These are phyloP conservation scores for Rhipidura dahli DNA, from an alignment of 2,113 vertebrate species.

Conservation along the genomic window DNA sequence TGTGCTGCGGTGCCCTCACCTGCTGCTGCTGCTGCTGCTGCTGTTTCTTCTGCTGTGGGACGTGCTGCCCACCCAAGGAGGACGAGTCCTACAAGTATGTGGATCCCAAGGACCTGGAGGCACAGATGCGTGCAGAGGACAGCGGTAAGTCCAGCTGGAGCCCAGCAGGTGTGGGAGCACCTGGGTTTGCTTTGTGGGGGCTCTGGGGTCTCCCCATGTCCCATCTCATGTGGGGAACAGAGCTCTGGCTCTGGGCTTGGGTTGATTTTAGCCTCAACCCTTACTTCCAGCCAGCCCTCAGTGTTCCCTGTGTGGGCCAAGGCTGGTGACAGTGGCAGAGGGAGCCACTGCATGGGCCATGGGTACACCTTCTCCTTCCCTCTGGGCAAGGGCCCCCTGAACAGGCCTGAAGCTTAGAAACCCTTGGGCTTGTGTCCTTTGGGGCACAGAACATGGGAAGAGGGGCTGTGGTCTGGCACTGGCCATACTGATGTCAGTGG, in stretches of 20 bases:
- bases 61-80: constrained; percentile 80
- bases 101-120: constrained; percentile 81
- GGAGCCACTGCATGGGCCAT: fast-evolving
- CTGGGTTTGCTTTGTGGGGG: neutral
- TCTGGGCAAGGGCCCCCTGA: neutral
- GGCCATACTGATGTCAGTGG: neutral
- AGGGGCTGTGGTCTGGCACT: too few relatives aligned
- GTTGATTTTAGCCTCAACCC: neutral
- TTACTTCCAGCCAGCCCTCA: fast-evolving
- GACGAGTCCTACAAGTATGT: constrained; percentile 80
- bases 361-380: neutral
- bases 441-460: fast-evolving
- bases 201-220: fast-evolving
- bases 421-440: fast-evolving
- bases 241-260: neutral
- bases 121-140: constrained; percentile 81
- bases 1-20: constrained; percentile 80
- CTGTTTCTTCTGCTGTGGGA: constrained; percentile 90
- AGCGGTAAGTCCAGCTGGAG: constrained; percentile 44
- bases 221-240: fast-evolving
- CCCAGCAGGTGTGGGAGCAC: too few relatives aligned
- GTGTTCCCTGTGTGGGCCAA: fast-evolving
- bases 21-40: constrained; percentile 93
- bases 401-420: neutral
- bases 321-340: neutral